Percentiles rank a stretch among this genome's conserved stretches.
phyloP scores from a whole-genome alignment of 2,888 invertebrate genomes.

The Catocala sponsa region DNA sequence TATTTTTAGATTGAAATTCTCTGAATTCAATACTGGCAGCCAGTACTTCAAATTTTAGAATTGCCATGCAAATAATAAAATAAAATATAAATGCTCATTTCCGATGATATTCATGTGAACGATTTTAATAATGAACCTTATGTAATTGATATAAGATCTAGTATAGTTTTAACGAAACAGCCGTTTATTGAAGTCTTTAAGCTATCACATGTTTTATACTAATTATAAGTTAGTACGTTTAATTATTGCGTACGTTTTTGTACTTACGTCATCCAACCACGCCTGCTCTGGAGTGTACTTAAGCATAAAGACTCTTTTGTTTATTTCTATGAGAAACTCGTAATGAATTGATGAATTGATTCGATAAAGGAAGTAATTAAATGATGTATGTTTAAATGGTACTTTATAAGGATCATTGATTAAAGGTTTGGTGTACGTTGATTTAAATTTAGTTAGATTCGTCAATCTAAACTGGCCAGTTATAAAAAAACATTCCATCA shows the following conservation, averaged over 20 bases:
- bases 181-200: slow-evolving; percentile 39
- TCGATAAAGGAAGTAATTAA: slow-evolving; percentile 80
- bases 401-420: slow-evolving; percentile 7
- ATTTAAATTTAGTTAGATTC: slow-evolving; percentile 1
- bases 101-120: not conserved
- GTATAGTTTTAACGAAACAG: slow-evolving; percentile 18
- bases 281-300: slow-evolving; percentile 57
- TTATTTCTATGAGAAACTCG: slow-evolving; percentile 78
- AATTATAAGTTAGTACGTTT: slow-evolving; percentile 77
- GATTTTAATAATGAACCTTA: slow-evolving; percentile 16
- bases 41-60: slow-evolving; percentile 22
- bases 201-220: slow-evolving; percentile 58
- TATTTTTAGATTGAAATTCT: slow-evolving; percentile 9
- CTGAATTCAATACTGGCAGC: no score
- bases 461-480: not conserved
- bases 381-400: slow-evolving; percentile 54
- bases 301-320: slow-evolving; percentile 78
- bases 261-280: slow-evolving; percentile 75
- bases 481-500: not conserved
- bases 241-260: slow-evolving; percentile 78
- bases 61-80: slow-evolving; percentile 30
- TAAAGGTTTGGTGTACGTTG: not conserved
- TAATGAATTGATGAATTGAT: slow-evolving; percentile 77
- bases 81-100: slow-evolving; percentile 18
- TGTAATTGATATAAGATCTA: not conserved